phyloP scores from a whole-genome alignment of 2,113 vertebrate genomes.

The cat (Felis catus) region DNA sequence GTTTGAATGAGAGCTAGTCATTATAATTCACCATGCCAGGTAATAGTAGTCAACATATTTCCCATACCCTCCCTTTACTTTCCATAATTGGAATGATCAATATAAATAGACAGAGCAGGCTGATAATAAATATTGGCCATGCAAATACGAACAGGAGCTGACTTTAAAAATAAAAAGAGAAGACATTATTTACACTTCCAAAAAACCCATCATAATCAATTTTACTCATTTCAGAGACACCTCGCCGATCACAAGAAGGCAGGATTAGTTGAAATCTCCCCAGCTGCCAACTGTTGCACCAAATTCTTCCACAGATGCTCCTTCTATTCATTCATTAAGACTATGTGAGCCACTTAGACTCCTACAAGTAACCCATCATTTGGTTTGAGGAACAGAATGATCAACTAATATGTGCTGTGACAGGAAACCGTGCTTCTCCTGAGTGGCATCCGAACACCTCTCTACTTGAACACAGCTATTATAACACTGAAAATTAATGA shows the following conservation, averaged over 20 bases:
- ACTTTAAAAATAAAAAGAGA: background rate
- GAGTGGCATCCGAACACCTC: slow-evolving; percentile 38
- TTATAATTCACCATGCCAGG: background rate
- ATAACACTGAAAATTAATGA: background rate
- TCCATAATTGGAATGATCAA: background rate
- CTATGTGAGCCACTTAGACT: slow-evolving; percentile 72
- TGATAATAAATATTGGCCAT: background rate
- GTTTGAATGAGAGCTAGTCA: background rate
- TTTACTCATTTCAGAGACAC: slow-evolving; percentile 42
- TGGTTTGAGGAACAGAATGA: slow-evolving; percentile 71
- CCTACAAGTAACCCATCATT: slow-evolving; percentile 61
- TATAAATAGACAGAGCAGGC: background rate
- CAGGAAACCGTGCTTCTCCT: slow-evolving; percentile 61
- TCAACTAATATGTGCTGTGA: slow-evolving; percentile 50
- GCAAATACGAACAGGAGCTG: background rate
- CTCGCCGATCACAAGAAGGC: slow-evolving; percentile 62
- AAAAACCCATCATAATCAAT: slow-evolving; percentile 46
- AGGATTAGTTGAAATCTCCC: slow-evolving; percentile 59
- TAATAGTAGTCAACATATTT: background rate
- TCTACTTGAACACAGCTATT: background rate
- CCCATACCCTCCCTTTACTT: background rate
- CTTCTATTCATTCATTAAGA: slow-evolving; percentile 73
- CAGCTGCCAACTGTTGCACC: slow-evolving; percentile 33
- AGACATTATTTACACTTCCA: background rate
- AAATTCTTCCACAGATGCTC: slow-evolving; percentile 72